Base-by-base conservation (phyloP, 2,797 vertebrate genomes). In the Manis pentadactyla region DNA sequence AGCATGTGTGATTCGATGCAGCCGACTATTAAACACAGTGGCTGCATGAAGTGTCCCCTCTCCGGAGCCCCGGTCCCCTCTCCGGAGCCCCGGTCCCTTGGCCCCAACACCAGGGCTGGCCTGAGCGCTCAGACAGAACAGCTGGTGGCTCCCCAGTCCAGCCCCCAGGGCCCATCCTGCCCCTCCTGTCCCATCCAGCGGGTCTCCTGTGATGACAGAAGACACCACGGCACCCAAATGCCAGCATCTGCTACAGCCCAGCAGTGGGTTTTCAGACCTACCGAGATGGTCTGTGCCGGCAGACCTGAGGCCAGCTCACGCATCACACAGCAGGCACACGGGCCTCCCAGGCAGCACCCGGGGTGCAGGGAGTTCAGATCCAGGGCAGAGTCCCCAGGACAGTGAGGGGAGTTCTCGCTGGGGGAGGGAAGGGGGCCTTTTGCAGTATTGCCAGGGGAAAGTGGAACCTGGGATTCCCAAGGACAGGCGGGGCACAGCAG, bases 281-380 rank as follows among this genome's bases (percentile, higher is more conserved):
- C 11, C 10, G 10, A 46, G 46, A 46, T 46, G 46, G 46, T 46
- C 46, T 46, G 46, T 46, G 46, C 46, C 7, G 46, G 46, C 46
- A 46, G 46, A 46, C 46, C 46, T 46, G 46, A 46, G 46, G 46
- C 46, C 1, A 9, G 46, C 46, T 46, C 46, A 46, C 46, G 9
- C 46, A 46, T 9, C 46, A 39, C 13, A 0, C 12, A 37, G 37
- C 10, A 7, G 49, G 49, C 34, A 15, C n/a, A 71, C 46, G 18
- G 34, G 17, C 11, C n/a, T 7, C 7, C 49, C 49, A 5, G 15
- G 25, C 23, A 21, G 51, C 6, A 4, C n/a, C 9, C 9, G 0
- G 42, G 46, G n/a, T 3, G 9, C 46, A 0, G 23, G 46, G 63
- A 37, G 15, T n/a, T 68, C 17, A 0, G 15, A 21, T 4, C 23